Percentiles rank a stretch among this genome's conserved stretches.
These are phyloP conservation scores for Drosophila auraria DNA, from an alignment of 1,140 invertebrate genomes.

Conservation along the genomic window DNA sequence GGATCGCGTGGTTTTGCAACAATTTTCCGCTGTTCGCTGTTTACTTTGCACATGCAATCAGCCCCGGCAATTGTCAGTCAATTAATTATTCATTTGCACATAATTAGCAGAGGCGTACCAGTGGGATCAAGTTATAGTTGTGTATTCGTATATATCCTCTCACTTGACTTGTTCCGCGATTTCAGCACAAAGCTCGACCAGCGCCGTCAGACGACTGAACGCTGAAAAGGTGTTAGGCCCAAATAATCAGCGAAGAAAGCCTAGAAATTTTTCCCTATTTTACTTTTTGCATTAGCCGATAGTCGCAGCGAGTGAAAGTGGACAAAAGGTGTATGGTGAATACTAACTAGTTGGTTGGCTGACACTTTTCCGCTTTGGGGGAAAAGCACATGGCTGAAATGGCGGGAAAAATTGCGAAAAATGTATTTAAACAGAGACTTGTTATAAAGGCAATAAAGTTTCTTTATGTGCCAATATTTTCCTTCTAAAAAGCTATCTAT, in stretches of 20 bases:
- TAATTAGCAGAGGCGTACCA: conserved; percentile 22
- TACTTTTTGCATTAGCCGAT: conserved; percentile 47
- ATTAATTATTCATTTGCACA: conserved; percentile 44
- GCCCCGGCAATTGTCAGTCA: conserved; percentile 16
- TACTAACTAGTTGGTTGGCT: background rate
- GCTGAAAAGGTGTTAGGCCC: conserved; percentile 31
- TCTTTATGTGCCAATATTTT: background rate
- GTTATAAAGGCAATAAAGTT: background rate
- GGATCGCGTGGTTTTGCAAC: conserved; percentile 8
- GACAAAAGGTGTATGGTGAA: conserved; percentile 51
- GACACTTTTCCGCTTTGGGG: background rate
- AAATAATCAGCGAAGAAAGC: conserved; percentile 79
- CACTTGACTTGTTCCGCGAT: conserved; percentile 7
- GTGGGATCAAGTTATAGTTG: background rate
- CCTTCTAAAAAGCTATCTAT: background rate
- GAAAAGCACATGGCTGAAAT: conserved; percentile 10
- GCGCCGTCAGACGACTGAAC: conserved; percentile 64
- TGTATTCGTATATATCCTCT: conserved; percentile 22
- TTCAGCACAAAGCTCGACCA: conserved; percentile 59
- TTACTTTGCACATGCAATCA: conserved; percentile 34
- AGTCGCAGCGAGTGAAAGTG: conserved; percentile 25
- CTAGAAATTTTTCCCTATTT: conserved; percentile 71
- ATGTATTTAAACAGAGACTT: background rate
- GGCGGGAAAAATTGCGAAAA: conserved; percentile 11
- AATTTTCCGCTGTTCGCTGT: conserved; percentile 13